Evolutionary conservation across 2,797 vertebrate species (phyloP).

Genomic region (Pseudochaenichthys georgianus): DNA sequence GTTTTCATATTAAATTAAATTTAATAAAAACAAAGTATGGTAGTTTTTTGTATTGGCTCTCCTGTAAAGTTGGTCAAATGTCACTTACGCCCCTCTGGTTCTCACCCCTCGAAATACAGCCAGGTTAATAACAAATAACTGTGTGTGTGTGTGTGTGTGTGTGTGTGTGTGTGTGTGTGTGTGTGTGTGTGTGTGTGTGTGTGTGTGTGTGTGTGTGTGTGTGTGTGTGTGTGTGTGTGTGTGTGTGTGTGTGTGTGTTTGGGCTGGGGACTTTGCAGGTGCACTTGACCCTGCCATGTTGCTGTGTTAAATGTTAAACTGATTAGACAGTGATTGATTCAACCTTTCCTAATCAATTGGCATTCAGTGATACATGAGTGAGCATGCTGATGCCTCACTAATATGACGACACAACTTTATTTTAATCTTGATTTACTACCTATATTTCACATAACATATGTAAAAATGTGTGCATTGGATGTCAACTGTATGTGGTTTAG

Average conservation of each 20-base stretch:
- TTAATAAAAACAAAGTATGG: too few species aligned
- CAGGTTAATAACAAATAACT: too few species aligned
- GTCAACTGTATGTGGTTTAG: background rate
- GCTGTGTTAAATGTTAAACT: constrained; percentile 39
- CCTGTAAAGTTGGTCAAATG: too few species aligned
- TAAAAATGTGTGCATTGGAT: background rate
- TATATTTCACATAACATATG: background rate
- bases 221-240: background rate
- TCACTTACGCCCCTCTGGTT: too few species aligned
- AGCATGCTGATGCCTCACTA: background rate
- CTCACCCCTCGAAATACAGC: too few species aligned
- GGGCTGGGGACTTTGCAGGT: too few species aligned
- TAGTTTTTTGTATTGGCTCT: too few species aligned
- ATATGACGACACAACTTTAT: background rate
- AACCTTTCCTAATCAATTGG: constrained; percentile 35
- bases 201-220: background rate
- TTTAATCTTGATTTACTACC: background rate
- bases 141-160: background rate
- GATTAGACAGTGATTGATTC: constrained; percentile 59
- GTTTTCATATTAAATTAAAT: too few species aligned
- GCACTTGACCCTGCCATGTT: constrained; percentile 36
- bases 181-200: background rate
- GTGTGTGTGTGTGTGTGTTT: background rate
- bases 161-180: background rate
- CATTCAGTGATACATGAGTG: constrained; percentile 36